These are phyloP conservation scores for Carassius gibelio DNA, from an alignment of 2,113 vertebrate species.

Conservation along the genomic window DNA sequence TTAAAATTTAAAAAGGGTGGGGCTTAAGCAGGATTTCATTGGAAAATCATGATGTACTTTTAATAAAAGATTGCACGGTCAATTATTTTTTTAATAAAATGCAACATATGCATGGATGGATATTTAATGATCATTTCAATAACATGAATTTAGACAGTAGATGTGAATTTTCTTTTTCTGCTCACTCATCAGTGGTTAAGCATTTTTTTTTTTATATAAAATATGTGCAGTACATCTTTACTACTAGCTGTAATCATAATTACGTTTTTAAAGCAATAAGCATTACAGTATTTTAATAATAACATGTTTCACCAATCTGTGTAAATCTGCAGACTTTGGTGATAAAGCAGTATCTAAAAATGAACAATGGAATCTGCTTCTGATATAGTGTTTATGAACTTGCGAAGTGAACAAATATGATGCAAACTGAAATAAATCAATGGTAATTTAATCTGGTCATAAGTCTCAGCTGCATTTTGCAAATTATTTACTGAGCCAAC, in stretches of 20 bases:
- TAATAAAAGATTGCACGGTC: too few relatives aligned
- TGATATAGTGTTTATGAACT: constrained; percentile 44
- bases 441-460: constrained; percentile 51
- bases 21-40: too few relatives aligned
- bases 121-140: background rate
- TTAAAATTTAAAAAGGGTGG: background rate
- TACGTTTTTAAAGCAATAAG: background rate
- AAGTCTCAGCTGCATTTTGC: constrained; percentile 26
- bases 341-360: background rate
- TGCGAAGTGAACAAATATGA: constrained; percentile 48
- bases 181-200: too few relatives aligned
- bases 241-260: background rate
- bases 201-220: too few relatives aligned
- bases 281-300: background rate
- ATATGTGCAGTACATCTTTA: background rate
- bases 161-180: background rate
- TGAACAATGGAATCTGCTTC: constrained; percentile 31
- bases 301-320: background rate
- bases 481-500: constrained; percentile 18
- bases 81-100: background rate
- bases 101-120: background rate
- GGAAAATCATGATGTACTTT: too few relatives aligned
- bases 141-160: background rate
- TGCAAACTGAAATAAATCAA: constrained; percentile 54
- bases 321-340: background rate